Conservation (phyloP, 2,113 vertebrate species). For the Alethe castanea region DNA sequence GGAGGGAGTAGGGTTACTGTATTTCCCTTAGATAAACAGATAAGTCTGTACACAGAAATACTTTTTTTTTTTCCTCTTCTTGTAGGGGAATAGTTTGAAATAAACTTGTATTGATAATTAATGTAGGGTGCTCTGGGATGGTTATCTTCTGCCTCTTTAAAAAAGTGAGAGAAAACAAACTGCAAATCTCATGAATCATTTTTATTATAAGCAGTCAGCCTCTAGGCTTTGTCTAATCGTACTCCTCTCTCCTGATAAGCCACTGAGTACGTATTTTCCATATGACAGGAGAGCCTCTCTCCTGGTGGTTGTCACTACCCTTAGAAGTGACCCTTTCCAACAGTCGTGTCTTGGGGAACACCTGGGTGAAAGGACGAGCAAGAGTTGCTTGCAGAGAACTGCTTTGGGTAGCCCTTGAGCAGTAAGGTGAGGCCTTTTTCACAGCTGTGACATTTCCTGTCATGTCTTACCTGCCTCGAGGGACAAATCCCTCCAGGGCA, state of each 20-base stretch:
- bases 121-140: neutral
- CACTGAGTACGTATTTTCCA: neutral
- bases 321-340: neutral
- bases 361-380: neutral
- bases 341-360: neutral
- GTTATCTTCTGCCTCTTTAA: neutral
- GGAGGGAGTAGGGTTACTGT: neutral
- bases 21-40: neutral
- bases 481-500: neutral
- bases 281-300: neutral
- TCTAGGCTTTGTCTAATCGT: neutral
- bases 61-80: fast-evolving
- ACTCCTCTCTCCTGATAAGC: neutral
- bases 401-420: neutral
- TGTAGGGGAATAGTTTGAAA: neutral
- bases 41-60: neutral
- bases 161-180: neutral
- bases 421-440: neutral
- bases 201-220: neutral
- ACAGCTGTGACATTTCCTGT: neutral
- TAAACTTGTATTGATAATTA: neutral
- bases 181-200: neutral
- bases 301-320: neutral
- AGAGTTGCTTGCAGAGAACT: neutral
- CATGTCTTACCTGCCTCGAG: neutral